Conservation (phyloP, 2,888 invertebrate species). For the Coenonympha glycerion region DNA sequence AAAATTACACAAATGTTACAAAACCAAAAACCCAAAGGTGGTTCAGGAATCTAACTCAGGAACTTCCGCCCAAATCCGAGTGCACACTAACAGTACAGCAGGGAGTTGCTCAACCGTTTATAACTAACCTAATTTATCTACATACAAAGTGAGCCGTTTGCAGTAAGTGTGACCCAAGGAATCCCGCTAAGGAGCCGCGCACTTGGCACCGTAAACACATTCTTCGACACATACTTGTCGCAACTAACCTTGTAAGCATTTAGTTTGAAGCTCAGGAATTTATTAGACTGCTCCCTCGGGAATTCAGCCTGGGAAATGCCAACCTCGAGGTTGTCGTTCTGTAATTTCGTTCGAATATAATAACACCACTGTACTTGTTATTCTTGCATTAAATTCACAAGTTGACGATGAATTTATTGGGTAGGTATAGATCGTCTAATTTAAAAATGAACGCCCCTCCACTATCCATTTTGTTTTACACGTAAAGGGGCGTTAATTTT, state of each 20-base stretch:
- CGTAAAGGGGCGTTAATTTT: no score
- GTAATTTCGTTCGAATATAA: conserved; percentile 51
- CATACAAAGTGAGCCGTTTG: conserved; percentile 24
- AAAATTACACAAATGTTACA: no score
- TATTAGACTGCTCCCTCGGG: conserved; percentile 51
- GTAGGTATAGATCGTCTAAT: no score
- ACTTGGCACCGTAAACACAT: conserved; percentile 73
- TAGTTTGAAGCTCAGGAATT: conserved; percentile 58
- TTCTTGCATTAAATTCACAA: no score
- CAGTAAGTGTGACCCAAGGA: conserved; percentile 30
- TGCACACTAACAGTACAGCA: neutral
- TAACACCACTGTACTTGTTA: no score
- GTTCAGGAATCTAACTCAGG: no score
- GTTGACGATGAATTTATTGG: no score
- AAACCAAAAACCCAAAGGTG: no score
- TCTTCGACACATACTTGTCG: conserved; percentile 73
- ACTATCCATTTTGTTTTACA: no score
- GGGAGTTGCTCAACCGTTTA: neutral
- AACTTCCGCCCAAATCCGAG: no score
- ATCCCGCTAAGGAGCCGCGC: conserved; percentile 61
- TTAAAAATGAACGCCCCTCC: no score
- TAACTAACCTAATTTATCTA: conserved; percentile 28
- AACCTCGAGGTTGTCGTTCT: conserved; percentile 44
- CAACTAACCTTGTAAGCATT: conserved; percentile 59
- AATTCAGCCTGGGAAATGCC: conserved; percentile 54